These are phyloP conservation scores for Paramormyrops kingsleyae DNA, from an alignment of 2,113 vertebrate genomes.

Conservation along the genomic window DNA sequence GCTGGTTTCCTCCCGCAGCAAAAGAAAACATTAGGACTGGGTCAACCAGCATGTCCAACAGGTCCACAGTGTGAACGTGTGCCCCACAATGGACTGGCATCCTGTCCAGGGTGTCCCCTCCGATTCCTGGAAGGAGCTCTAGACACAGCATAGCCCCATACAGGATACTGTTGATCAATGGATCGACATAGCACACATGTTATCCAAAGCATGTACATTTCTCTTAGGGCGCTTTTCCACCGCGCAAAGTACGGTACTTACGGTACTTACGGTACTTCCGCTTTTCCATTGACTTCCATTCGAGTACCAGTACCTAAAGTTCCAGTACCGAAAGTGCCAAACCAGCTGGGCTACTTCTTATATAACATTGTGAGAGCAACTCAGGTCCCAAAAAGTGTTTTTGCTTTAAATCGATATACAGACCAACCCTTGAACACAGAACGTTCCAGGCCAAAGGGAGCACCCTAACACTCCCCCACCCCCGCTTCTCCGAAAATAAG, in stretches of 20 bases:
- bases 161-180: not conserved
- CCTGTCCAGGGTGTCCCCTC: not conserved
- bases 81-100: not conserved
- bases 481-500: not conserved
- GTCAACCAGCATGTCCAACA: not conserved
- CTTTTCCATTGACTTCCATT: too few relatives aligned
- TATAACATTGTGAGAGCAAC: not conserved
- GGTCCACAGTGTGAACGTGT: not conserved
- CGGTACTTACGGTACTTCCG: too few relatives aligned
- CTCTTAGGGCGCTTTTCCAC: not conserved
- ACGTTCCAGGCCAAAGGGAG: not conserved
- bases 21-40: not conserved
- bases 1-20: not conserved
- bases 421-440: not conserved
- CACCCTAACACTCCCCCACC: not conserved
- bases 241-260: too few relatives aligned
- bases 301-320: too few relatives aligned
- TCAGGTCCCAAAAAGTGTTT: not conserved
- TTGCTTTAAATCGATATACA: not conserved
- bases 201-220: not conserved
- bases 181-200: not conserved
- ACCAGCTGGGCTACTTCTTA: not conserved
- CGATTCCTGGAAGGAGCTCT: not conserved
- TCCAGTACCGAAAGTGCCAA: too few relatives aligned
- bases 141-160: not conserved